Percentiles rank a stretch among this genome's conserved stretches.
These are phyloP conservation scores for Philaenus spumarius DNA, from an alignment of 1,140 invertebrate species.

Conservation along the genomic window DNA sequence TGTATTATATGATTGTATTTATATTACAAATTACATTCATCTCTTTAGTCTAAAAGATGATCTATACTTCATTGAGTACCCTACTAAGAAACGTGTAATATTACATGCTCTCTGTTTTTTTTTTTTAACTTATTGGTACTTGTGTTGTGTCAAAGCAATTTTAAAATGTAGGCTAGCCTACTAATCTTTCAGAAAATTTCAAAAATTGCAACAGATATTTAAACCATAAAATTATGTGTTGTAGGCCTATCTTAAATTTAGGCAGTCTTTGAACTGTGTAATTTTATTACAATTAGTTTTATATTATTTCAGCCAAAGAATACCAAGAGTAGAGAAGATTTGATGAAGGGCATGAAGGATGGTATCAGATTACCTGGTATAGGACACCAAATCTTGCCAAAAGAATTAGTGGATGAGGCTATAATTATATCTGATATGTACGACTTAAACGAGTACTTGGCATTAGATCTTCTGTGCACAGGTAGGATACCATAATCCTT, in stretches of 20 bases:
- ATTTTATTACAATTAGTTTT: background rate
- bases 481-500: no score
- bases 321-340: constrained; percentile 64
- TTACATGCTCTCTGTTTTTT: no score
- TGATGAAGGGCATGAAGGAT: constrained; percentile 70
- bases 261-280: background rate
- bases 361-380: constrained; percentile 70
- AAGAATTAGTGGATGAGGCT: constrained; percentile 83
- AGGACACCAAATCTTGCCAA: constrained; percentile 68
- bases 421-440: constrained; percentile 93
- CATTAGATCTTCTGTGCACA: constrained; percentile 83
- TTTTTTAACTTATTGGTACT: background rate
- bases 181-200: background rate
- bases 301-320: constrained; percentile 61
- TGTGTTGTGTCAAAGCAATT: background rate
- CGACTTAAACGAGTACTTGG: constrained; percentile 83
- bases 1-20: no score
- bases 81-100: no score
- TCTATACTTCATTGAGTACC: no score
- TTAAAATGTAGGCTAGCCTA: background rate
- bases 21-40: no score
- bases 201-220: background rate
- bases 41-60: no score
- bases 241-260: background rate
- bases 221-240: background rate